Conservation (phyloP, 2,113 vertebrate genomes). For the Ictalurus punctatus region DNA sequence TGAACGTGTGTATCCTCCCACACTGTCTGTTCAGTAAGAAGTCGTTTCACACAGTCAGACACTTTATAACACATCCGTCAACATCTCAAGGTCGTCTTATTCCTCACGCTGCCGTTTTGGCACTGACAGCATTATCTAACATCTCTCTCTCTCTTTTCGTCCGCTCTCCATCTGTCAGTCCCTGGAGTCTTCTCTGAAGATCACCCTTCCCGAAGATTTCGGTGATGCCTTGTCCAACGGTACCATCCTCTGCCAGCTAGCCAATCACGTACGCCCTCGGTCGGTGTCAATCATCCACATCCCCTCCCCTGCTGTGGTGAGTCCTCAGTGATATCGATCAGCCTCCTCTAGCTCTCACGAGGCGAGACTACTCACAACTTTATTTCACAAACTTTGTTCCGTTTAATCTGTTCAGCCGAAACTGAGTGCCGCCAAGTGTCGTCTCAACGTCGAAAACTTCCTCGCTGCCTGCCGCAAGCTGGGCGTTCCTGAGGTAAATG, state of each 20-base stretch:
- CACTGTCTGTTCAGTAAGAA: neutral
- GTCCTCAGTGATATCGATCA: conserved; percentile 40
- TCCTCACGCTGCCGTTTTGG: neutral
- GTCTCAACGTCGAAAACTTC: conserved; percentile 87
- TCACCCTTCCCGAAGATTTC: conserved; percentile 76
- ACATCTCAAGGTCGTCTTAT: neutral
- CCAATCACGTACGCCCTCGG: conserved; percentile 80
- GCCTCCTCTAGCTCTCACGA: neutral
- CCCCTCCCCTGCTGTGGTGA: conserved; percentile 89
- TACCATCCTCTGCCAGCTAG: conserved; percentile 85
- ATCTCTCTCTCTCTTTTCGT: neutral
- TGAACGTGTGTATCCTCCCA: neutral
- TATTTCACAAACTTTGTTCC: neutral
- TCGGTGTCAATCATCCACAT: conserved; percentile 84
- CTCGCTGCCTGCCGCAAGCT: conserved; percentile 83
- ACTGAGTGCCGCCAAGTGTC: conserved; percentile 81
- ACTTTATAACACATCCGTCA: neutral
- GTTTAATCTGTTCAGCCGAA: conserved; percentile 75
- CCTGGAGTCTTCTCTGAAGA: conserved; percentile 77
- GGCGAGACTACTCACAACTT: neutral
- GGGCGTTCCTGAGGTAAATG: conserved; percentile 83
- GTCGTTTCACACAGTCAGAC: neutral
- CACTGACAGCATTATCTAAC: conserved; percentile 5
- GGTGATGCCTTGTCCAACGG: conserved; percentile 79
- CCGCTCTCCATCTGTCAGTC: conserved; percentile 59